phyloP scores from a whole-genome alignment of 2,888 invertebrate species.

The Mellilla xanthometata region DNA sequence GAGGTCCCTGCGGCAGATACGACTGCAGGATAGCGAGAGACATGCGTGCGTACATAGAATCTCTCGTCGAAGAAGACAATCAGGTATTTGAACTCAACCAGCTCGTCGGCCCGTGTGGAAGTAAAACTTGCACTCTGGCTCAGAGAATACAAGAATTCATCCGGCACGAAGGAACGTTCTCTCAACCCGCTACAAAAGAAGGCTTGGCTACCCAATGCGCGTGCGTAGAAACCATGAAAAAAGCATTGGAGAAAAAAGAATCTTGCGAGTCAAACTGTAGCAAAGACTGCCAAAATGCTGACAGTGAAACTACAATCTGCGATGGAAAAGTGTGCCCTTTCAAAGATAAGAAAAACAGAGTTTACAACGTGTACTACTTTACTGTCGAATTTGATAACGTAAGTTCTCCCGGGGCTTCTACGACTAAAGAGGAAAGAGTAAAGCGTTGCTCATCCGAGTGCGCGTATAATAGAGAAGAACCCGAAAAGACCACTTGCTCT shows the following conservation, averaged over 20 bases:
- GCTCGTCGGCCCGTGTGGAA: conserved; percentile 71
- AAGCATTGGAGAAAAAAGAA: conserved; percentile 46
- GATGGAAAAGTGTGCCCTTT: conserved; percentile 56
- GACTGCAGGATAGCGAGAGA: conserved; percentile 72
- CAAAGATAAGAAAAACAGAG: conserved; percentile 34
- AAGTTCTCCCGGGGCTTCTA: conserved; percentile 2
- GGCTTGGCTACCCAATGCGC: conserved; percentile 72
- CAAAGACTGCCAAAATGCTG: conserved; percentile 53
- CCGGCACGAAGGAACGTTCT: conserved; percentile 61
- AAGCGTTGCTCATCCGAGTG: conserved; percentile 56
- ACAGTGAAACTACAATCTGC: conserved; percentile 47
- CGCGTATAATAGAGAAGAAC: conserved; percentile 44
- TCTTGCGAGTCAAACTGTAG: conserved; percentile 53
- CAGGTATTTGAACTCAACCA: conserved; percentile 56
- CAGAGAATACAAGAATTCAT: conserved; percentile 66
- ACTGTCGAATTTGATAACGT: conserved; percentile 58
- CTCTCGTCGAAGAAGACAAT: conserved; percentile 65
- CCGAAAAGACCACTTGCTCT: conserved; percentile 49
- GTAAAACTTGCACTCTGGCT: conserved; percentile 63
- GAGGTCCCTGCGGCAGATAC: conserved; percentile 70
- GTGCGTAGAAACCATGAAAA: conserved; percentile 62
- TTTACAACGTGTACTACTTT: conserved; percentile 67
- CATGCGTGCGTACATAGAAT: conserved; percentile 66
- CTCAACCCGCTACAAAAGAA: conserved; percentile 42
- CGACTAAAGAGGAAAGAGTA: conserved; percentile 4